Evolutionary conservation across 2,113 vertebrate species (phyloP), one percentile per base, ranked within the genome.

Genomic region (Sylvietta virens): DNA sequence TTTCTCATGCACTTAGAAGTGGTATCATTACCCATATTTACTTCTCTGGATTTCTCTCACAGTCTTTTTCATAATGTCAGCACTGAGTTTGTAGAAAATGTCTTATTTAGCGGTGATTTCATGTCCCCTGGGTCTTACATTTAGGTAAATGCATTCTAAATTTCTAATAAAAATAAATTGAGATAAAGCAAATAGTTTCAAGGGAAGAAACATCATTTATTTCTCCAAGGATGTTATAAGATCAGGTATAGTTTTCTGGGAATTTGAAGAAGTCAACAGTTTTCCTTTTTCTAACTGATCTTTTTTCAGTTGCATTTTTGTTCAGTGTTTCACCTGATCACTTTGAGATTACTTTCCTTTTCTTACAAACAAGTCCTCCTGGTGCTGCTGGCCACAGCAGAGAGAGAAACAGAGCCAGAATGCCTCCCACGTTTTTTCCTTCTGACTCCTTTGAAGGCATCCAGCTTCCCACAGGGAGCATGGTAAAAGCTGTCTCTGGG

Each of bases 401-500:
- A 94, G 67, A 56, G 56, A 82, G 76, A 30, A 76, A 64, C 62
- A 73, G 66, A 90, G 90, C 89, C 89, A 95, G 78, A 93, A 95
- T 94, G 47, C 62, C 85, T 85, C 90, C 93, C 1, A 24, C 3
- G 2, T 73, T 94, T 89, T 94, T 51, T 42, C 93, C 85, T 95
- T 94, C 85, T 92, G 89, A 95, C 70, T 90, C 53, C 82, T 94
- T 79, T 92, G 91, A 90, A 85, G 87, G 71, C 79, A 74, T 78
- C 87, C 90, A 94, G 62, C 85, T 95, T 89, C 95, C 87, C 64
- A 71, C 74, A 73, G 88, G 56, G 90, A 92, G 35, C 21, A 8
- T 27, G 60, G 23, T 50, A 62, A 91, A 91, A 80, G 54, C 67
- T 44, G 47, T 65, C 71, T 73, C 81, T 84, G 77, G 54, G 40